phyloP scores from a whole-genome alignment of 2,797 vertebrate genomes.

The Anisognathus igniventris region DNA sequence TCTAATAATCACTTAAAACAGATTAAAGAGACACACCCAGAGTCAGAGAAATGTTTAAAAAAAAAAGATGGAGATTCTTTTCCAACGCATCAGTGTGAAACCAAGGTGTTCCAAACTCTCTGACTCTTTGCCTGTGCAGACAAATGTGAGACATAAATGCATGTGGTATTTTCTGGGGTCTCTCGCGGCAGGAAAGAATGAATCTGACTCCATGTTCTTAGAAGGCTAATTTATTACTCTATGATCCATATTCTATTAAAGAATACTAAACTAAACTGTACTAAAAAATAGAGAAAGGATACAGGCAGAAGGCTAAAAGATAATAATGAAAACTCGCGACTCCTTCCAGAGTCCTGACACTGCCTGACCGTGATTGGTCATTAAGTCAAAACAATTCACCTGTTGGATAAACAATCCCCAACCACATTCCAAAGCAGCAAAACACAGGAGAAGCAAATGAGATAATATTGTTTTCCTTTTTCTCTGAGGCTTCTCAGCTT shows the following conservation, averaged over 20 bases:
- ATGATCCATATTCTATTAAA: no score
- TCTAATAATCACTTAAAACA: background rate
- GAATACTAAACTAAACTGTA: no score
- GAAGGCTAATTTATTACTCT: no score
- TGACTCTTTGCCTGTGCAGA: background rate
- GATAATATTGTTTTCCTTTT: no score
- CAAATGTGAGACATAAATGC: background rate
- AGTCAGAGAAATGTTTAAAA: background rate
- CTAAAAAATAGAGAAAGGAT: no score
- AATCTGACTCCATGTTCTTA: background rate
- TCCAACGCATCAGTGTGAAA: background rate
- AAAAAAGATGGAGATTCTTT: background rate
- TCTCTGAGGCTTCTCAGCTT: no score
- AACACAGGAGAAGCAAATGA: background rate
- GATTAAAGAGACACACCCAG: background rate
- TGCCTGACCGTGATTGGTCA: background rate
- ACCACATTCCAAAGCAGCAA: background rate
- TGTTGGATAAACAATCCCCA: background rate
- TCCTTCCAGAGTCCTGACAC: no score
- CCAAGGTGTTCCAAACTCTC: background rate
- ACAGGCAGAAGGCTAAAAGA: no score
- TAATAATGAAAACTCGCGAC: no score
- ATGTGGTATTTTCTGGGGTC: background rate
- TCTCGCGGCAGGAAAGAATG: background rate
- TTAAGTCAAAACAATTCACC: no score